Evolutionary conservation across 2,888 invertebrate species (phyloP), one percentile per base, ranked within the genome.

Genomic region (Apamea monoglypha): DNA sequence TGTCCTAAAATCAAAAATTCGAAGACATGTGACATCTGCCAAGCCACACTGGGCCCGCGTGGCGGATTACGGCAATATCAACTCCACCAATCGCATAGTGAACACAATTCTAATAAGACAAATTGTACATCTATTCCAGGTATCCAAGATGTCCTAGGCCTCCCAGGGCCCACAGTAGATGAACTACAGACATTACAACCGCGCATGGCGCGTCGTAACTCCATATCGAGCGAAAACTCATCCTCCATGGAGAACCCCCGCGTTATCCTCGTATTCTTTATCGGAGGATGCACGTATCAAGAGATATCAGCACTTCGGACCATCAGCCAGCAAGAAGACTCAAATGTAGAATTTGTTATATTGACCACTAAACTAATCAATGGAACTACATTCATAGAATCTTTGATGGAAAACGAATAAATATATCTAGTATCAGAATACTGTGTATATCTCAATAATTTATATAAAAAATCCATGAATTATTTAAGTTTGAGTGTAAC

Each of bases 221-320:
- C 97, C 0, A 96, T 97, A 32, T 97, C 97, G 0, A 97, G 97
- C 87, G 97, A 97, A 74, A 97, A 96, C 81, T 97, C 98, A 3
- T 95, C 94, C 0, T 91, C 95, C 1, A 91, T 95, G 67, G 97
- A 98, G 88, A 97, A 97, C 63, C 97, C 98, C 0, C 97, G 97
- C 87, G 98, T 99, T 5, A 98, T 99, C 16, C 96, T 99, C 1
- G 99, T 99, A 0, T 99, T 99, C 94, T 99, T 99, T 93, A 98
- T 99, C 29, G 99, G 99, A 8, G 99, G 99, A 0, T 99, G 99
- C 93, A 99, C 99, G 0, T 99, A 98, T 96, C 99, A 99, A 2
- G 99, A 99, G 96, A 98, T 98, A 90, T 98, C 98, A 0, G 98
- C 98, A 0, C 92, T 98, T 18, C 97, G 98, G 81, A 98, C 98